Evolutionary conservation across 2,888 invertebrate species (phyloP).

Genomic region (Allolobophora icterica): DNA sequence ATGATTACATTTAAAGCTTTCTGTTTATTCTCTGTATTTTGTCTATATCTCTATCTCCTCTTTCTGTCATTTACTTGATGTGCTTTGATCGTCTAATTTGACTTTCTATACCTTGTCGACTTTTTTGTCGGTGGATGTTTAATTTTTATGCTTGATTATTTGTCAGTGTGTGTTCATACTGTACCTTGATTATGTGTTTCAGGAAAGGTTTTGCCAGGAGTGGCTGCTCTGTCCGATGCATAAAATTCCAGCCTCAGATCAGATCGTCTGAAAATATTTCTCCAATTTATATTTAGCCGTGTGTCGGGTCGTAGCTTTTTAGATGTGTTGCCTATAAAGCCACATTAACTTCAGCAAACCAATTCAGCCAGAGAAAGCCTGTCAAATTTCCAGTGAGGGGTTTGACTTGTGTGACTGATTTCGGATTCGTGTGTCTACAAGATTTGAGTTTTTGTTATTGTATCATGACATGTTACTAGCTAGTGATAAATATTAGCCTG

Average conservation of each 20-base stretch:
- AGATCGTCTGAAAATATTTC: conserved; percentile 37
- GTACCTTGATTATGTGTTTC: not conserved
- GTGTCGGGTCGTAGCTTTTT: conserved; percentile 4
- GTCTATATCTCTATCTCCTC: not conserved
- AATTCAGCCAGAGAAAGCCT: not conserved
- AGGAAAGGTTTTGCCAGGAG: conserved; percentile 50
- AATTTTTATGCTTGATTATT: not conserved
- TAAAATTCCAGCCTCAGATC: conserved; percentile 35
- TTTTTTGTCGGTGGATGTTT: not conserved
- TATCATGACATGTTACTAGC: not conserved
- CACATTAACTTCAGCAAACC: not conserved
- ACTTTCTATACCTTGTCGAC: not conserved
- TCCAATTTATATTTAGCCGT: not conserved
- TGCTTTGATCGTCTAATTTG: not conserved
- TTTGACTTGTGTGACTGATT: not conserved
- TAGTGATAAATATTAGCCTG: not conserved
- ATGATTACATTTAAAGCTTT: not conserved
- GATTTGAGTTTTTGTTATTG: not conserved
- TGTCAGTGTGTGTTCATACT: not conserved
- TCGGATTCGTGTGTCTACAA: not conserved
- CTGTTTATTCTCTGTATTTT: not conserved
- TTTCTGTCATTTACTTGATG: not conserved
- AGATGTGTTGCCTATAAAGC: not conserved
- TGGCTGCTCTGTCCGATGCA: conserved; percentile 48
- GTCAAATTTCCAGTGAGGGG: not conserved